Evolutionary conservation across 2,113 vertebrate genomes (phyloP).

Genomic region (Hucho hucho): DNA sequence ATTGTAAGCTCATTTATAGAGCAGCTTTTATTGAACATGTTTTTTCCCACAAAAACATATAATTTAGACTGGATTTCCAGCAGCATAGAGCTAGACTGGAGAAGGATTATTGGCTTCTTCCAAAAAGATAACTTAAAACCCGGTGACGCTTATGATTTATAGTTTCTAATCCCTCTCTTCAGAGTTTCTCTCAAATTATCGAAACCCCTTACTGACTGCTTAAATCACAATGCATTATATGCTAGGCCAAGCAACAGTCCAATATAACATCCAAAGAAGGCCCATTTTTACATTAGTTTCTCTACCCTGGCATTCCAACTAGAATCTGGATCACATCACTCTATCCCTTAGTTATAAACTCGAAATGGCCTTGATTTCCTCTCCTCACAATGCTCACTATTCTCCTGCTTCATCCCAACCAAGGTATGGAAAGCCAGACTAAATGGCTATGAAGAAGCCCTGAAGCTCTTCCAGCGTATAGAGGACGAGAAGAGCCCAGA

Average conservation of each 20-base stretch:
- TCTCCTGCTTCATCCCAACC: constrained; percentile 33
- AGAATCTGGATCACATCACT: background rate
- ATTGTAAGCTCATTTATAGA: background rate
- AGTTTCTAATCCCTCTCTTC: background rate
- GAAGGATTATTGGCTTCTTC: background rate
- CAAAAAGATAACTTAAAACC: background rate
- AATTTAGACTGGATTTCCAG: background rate
- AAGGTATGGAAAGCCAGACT: constrained; percentile 97
- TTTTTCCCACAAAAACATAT: background rate
- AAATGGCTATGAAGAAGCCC: constrained; percentile 93
- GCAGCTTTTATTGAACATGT: background rate
- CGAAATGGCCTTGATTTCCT: background rate
- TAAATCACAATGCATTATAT: too few relatives aligned
- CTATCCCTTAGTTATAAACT: background rate
- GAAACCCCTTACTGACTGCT: background rate
- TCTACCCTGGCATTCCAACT: background rate
- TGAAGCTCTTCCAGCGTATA: constrained; percentile 94
- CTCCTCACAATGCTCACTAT: background rate
- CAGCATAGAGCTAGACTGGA: background rate
- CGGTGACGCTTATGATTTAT: background rate
- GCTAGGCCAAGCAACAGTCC: background rate
- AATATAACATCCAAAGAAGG: background rate
- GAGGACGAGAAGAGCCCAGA: constrained; percentile 95
- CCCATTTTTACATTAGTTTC: background rate
- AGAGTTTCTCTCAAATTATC: background rate